Base-by-base conservation (phyloP, 2,113 vertebrate genomes). In the Osmerus mordax region DNA sequence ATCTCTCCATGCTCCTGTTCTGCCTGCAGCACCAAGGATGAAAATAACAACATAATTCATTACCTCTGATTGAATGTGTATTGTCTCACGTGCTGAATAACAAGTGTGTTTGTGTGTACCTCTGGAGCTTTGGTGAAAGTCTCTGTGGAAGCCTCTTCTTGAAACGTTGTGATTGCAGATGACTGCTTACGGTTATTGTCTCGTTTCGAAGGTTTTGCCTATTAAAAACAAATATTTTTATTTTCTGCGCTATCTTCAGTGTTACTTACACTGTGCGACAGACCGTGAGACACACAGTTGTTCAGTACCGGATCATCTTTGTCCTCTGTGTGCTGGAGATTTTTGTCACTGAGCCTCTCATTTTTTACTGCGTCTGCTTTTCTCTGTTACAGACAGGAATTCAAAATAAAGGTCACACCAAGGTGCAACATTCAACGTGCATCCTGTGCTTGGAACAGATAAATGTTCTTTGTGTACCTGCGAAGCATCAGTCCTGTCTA, bases 281-380 rank as follows among this genome's bases (percentile, higher is more conserved):
- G 2, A 60, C 19, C 11, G 18, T 12, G 9, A 60, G 18, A 12
- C n/a, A 21, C 21, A 19, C 58, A 60, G 3, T 2, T 2, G 58
- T 12, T 19, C 21, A 19, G 15, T 56, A 56, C 15, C 55, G 4
- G 3, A 56, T 19, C 55, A 18, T 56, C 15, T 56, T 19, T 60
- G 21, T 60, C 18, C 11, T 60, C 18, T 60, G 58, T 60, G 56
- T 9, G 8, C 19, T 19, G 53, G 8, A n/a, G n/a, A 59, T 1
- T n/a, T 21, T n/a, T 59, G 18, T 60, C 58, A 25, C 9, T 25
- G 7, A 60, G 9, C 58, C 11, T 19, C 9, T 60, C 58, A 25
- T 94, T 91, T 70, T 92, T 91, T 69, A 91, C 91, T 28, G 74
- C 85, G 80, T 92, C 91, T 78, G 92, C 92, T 62, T 58, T 84